Conservation (phyloP, 2,797 vertebrate species). For the Sphenopsis melanotis region DNA sequence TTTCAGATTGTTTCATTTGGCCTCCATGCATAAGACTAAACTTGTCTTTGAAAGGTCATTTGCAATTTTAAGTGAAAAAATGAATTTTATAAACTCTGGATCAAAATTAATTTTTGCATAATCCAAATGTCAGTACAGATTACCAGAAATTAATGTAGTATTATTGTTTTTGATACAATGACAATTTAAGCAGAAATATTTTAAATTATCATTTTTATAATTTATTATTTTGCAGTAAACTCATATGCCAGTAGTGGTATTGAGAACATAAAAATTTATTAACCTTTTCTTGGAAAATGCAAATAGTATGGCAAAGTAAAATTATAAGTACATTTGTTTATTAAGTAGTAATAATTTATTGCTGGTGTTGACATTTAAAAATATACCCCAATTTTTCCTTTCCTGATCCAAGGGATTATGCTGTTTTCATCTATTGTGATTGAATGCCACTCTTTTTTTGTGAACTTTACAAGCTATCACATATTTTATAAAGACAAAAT, state of each 20-base stretch:
- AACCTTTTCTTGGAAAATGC: not conserved
- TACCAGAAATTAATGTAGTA: not conserved
- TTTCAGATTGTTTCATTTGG: not conserved
- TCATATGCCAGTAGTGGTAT: not conserved
- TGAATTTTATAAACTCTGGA: not conserved
- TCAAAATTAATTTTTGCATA: not conserved
- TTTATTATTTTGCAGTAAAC: not conserved
- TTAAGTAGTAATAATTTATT: not conserved
- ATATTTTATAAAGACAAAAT: not conserved
- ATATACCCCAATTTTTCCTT: not conserved
- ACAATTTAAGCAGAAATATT: not conserved
- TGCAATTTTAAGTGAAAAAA: not conserved
- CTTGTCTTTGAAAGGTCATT: not conserved
- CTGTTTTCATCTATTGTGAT: not conserved
- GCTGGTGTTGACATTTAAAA: not conserved
- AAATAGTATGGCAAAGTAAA: not conserved
- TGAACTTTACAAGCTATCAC: not conserved
- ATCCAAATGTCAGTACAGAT: not conserved
- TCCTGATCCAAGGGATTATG: not conserved
- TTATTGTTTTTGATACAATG: not conserved
- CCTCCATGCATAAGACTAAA: not conserved
- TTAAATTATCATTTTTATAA: not conserved
- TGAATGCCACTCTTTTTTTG: not conserved
- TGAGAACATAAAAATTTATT: not conserved
- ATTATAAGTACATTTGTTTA: not conserved